Evolutionary conservation across 2,113 vertebrate species (phyloP).

Genomic region (Pan troglodytes): DNA sequence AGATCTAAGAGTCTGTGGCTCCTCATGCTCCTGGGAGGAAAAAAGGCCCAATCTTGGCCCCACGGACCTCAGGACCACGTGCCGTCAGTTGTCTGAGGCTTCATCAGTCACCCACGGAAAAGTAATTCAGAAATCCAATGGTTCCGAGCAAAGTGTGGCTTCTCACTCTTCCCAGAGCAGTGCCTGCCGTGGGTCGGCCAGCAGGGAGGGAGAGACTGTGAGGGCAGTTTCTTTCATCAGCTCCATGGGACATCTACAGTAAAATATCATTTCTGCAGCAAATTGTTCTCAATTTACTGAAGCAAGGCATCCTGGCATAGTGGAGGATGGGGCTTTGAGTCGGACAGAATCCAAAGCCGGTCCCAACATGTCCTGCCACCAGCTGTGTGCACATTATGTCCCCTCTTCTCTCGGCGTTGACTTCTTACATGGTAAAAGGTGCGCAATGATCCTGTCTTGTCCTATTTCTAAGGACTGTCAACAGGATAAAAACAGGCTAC

Average conservation of each 20-base stretch:
- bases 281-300: background rate
- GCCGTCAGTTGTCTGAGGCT: background rate
- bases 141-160: background rate
- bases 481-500: background rate
- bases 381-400: background rate
- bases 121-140: background rate
- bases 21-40: background rate
- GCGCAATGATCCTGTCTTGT: too few relatives aligned
- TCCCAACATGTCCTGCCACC: fast-evolving
- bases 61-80: fast-evolving
- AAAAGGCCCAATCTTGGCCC: background rate
- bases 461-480: background rate
- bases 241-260: background rate
- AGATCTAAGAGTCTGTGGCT: background rate
- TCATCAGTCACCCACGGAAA: background rate
- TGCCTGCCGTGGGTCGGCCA: background rate
- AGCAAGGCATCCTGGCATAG: background rate
- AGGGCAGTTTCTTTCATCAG: background rate
- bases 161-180: background rate
- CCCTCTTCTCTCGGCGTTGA: background rate
- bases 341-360: fast-evolving
- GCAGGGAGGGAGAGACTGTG: background rate
- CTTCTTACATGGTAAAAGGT: background rate
- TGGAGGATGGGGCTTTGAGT: background rate
- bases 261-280: fast-evolving